phyloP scores from a whole-genome alignment of 2,888 invertebrate species.

The Rhagium mordax region DNA sequence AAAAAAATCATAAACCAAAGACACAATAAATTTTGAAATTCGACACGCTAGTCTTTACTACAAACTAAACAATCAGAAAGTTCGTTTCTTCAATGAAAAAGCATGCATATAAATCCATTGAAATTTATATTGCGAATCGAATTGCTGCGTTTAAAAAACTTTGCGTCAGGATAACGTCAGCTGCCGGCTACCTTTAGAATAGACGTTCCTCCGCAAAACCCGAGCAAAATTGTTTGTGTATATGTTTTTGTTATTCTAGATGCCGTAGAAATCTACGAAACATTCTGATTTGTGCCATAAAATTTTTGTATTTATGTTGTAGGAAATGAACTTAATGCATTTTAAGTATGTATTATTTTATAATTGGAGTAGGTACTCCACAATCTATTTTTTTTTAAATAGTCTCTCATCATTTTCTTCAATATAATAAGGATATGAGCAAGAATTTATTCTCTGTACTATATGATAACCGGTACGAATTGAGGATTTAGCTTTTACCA shows the following conservation, averaged over 20 bases:
- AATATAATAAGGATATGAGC: too few species aligned
- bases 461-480: too few species aligned
- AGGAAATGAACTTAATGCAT: conserved; percentile 5
- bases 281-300: conserved; percentile 17
- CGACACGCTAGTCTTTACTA: conserved; percentile 23
- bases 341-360: conserved; percentile 1
- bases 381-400: neutral
- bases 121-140: conserved; percentile 25
- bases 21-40: neutral
- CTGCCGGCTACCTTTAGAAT: conserved; percentile 6
- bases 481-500: too few species aligned
- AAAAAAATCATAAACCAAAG: neutral
- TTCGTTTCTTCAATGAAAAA: neutral
- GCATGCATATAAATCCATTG: conserved; percentile 8
- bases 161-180: neutral
- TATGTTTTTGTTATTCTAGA: conserved; percentile 19
- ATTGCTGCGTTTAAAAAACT: neutral
- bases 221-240: conserved; percentile 10
- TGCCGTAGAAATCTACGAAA: conserved; percentile 20
- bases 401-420: neutral
- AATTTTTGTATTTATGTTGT: conserved; percentile 12
- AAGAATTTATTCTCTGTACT: too few species aligned
- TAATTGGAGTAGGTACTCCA: neutral
- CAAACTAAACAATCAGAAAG: neutral
- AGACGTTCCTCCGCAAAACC: neutral